Conservation (phyloP, 2,113 vertebrate genomes). For the Pycnonotus jocosus region DNA sequence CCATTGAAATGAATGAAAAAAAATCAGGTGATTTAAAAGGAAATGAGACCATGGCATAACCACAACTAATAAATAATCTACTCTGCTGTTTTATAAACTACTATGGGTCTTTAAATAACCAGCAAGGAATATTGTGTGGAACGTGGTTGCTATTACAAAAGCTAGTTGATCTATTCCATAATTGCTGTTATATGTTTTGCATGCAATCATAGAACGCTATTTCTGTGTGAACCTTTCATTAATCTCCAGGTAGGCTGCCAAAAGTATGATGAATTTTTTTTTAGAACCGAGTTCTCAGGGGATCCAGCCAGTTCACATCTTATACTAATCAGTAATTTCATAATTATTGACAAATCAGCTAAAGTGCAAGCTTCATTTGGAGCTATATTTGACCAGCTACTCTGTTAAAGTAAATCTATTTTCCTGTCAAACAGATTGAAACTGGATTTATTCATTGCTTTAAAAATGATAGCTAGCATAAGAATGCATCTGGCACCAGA, state of each 20-base stretch:
- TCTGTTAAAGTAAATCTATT: not conserved
- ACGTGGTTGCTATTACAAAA: constrained; percentile 54
- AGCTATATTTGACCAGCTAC: not conserved
- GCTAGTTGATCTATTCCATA: constrained; percentile 28
- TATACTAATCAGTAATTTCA: not conserved
- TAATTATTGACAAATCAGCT: constrained; percentile 26
- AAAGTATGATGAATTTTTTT: constrained; percentile 50
- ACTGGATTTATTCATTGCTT: not conserved
- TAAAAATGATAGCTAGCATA: not conserved
- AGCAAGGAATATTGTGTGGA: constrained; percentile 11
- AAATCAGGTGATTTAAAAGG: not conserved
- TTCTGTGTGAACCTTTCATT: constrained; percentile 63
- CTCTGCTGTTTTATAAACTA: not conserved
- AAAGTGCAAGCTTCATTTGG: not conserved
- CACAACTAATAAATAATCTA: not conserved
- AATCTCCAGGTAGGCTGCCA: constrained; percentile 71
- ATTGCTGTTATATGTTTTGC: constrained; percentile 43
- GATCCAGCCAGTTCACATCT: not conserved
- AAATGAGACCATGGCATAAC: not conserved
- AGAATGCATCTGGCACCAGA: not conserved
- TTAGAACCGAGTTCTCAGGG: not conserved
- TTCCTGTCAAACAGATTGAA: not conserved
- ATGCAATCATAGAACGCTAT: constrained; percentile 49
- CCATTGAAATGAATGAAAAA: not conserved
- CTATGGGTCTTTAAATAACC: not conserved